Base-by-base conservation (phyloP, 2,888 invertebrate species). In the Habroteleia sp. region DNA sequence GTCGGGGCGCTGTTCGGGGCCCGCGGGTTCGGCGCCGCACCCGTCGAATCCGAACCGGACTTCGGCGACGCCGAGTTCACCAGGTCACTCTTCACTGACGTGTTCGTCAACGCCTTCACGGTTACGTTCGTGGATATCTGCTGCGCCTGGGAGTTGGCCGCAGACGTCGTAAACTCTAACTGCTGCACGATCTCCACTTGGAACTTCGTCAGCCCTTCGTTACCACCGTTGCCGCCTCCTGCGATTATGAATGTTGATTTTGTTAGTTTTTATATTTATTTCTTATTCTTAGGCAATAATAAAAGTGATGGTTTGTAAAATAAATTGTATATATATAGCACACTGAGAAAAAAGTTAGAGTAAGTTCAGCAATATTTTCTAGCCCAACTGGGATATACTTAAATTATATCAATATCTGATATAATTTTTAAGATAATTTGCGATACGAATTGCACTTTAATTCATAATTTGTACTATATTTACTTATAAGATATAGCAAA, bases 111-210 rank as follows among this genome's bases (percentile, higher is more conserved):
- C 27, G 94, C 93, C 85, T 96, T 97, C 77, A 97, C 96, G 52
- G 96, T 97, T 65, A 97, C 96, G 90, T 96, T 96, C 78, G 97
- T 96, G 84, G 94, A 95, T 80, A 96, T 96, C 89, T 96, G 96
- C 85, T 96, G 96, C 52, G 96, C 94, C 85, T 95, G 95, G 3
- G 95, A 94, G 85, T 94, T 96, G 41, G 95, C 95, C 52, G 95
- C 94, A 41, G 94, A 95, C 33, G 95, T 95, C 76, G 96, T 96
- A 87, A 96, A 96, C 88, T 97, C 96, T 56, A 96, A 90, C 88
- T 96, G 96, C 88, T 97, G 97, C 13, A 97, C 96, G 82, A 97
- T 97, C 89, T 97, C 96, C 74, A 97, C 96, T 2, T 96, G 96
- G 90, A 97, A 96, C 88, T 96, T 96, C 75, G 93, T 93, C 1